Evolutionary conservation across 1,140 invertebrate species (phyloP).

Genomic region (Drosophila funebris): DNA sequence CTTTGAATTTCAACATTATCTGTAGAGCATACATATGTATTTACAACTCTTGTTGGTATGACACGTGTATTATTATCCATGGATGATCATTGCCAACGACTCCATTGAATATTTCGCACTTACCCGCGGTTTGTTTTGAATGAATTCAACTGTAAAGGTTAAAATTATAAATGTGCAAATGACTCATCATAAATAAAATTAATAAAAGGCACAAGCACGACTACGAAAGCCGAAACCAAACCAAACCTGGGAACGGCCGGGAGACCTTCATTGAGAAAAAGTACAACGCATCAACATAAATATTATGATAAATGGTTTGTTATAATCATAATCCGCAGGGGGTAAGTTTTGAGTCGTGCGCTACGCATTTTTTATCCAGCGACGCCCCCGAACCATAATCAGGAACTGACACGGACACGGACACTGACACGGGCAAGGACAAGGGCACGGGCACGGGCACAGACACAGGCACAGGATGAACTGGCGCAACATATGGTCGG

Average conservation of each 20-base stretch:
- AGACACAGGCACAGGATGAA: slow-evolving; percentile 40
- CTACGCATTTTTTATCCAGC: slow-evolving; percentile 75
- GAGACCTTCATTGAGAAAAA: slow-evolving; percentile 83
- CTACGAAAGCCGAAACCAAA: slow-evolving; percentile 24
- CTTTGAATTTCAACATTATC: slow-evolving; percentile 9
- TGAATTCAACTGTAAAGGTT: slow-evolving; percentile 83
- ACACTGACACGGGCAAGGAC: background rate
- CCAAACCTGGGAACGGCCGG: slow-evolving; percentile 21
- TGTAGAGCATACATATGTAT: slow-evolving; percentile 1
- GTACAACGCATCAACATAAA: slow-evolving; percentile 83
- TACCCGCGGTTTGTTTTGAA: slow-evolving; percentile 60
- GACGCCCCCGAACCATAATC: slow-evolving; percentile 26
- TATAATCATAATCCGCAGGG: slow-evolving; percentile 83
- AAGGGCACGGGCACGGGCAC: background rate
- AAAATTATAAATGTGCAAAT: slow-evolving; percentile 84
- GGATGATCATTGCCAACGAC: slow-evolving; percentile 15
- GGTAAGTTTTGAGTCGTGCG: slow-evolving; percentile 81
- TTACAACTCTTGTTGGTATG: slow-evolving; percentile 4
- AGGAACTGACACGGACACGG: slow-evolving; percentile 6
- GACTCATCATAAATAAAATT: slow-evolving; percentile 84
- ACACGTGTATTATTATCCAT: slow-evolving; percentile 33
- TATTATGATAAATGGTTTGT: slow-evolving; percentile 84
- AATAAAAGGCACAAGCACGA: slow-evolving; percentile 71
- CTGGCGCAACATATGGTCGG: slow-evolving; percentile 81
- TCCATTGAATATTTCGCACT: slow-evolving; percentile 42